Conservation (phyloP, 2,888 invertebrate genomes). For the Parnassius smintheus region DNA sequence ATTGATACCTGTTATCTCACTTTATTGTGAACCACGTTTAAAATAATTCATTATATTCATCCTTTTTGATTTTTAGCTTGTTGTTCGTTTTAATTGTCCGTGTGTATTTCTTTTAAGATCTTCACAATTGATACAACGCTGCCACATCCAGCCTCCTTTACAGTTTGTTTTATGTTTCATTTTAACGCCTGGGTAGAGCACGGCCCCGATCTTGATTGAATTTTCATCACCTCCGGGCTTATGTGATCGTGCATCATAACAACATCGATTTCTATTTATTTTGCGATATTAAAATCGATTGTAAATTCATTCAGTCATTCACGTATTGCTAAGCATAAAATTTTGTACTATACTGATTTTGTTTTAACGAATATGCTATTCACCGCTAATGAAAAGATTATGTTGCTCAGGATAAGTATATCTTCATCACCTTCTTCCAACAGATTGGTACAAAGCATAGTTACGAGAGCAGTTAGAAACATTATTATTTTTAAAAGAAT, state of each 20-base stretch:
- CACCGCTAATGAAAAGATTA: too few species aligned
- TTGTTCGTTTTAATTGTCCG: constrained; percentile 28
- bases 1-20: too few species aligned
- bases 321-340: too few species aligned
- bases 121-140: constrained; percentile 52
- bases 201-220: constrained; percentile 63
- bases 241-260: constrained; percentile 45
- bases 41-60: too few species aligned
- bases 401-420: too few species aligned
- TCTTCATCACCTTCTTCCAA: too few species aligned
- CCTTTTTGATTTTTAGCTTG: background rate
- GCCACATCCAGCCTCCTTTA: constrained; percentile 54
- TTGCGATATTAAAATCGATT: constrained; percentile 20
- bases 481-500: too few species aligned
- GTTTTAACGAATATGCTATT: too few species aligned
- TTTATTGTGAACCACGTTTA: too few species aligned
- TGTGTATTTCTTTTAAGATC: constrained; percentile 54
- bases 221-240: constrained; percentile 59
- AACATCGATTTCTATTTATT: constrained; percentile 39
- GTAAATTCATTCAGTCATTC: background rate
- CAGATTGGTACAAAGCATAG: too few species aligned
- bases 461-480: too few species aligned
- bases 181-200: constrained; percentile 59
- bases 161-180: constrained; percentile 67
- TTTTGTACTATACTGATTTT: too few species aligned